Base-by-base conservation (phyloP, 1,140 invertebrate genomes). In the Bicyclus anynana region DNA sequence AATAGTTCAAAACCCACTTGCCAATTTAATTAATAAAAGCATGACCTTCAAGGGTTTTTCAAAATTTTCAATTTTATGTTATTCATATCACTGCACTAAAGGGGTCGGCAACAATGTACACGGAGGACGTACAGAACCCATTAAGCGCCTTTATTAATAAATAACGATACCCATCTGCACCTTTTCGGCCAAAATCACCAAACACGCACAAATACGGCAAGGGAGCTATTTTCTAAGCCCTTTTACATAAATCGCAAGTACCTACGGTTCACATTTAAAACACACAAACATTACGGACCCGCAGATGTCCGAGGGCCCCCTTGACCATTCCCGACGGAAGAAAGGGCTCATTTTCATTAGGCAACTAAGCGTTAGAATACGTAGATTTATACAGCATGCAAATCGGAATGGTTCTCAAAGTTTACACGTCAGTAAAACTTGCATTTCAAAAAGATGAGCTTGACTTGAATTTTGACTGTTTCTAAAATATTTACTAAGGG, bases 301-400 rank as follows among this genome's bases (percentile, higher is more conserved):
- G 67, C 65, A 67, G 71, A 69, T 71, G 78, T 73, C 71, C 67
- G 71, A 75, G 74, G 80, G 77, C 56, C 64, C 59, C 72, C 67
- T 73, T 80, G 79, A 80, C 80, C 77, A 75, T 71, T 40, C 27
- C 33, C 65, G 57, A 59, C 53, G 60, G 74, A 83, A 86, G 80
- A 83, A 86, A 82, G 81, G 81, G 83, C 80, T 86, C 78, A 81
- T 84, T 83, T 87, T 87, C 81, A 87, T 86, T 86, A 86, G 77
- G 71, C 75, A 75, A 72, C 71, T 77, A 73, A 78, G 77, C 75
- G 63, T 72, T 67, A 67, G 64, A 69, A 72, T 76, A 80, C 60
- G 67, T 76, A 78, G 62, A 76, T 74, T 77, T 74, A 80, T 77
- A 77, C 63, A 65, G 59, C 53, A 47, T 72, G 58, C 62, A 70